Evolutionary conservation across 1,140 invertebrate species (phyloP), one percentile per base, ranked within the genome.

Genomic region (Pentalonia nigronervosa): DNA sequence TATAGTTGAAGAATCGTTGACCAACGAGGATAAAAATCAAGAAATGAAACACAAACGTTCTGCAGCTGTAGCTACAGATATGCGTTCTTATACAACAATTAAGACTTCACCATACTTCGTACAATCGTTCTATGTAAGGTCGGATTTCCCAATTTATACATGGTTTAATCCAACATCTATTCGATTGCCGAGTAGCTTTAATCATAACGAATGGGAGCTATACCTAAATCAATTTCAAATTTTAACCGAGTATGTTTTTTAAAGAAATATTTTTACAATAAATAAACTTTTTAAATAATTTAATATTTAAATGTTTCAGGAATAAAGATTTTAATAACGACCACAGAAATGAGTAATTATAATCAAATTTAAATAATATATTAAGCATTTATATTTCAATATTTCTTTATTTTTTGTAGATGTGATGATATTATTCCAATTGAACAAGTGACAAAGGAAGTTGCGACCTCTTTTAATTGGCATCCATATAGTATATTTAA

Each of bases 101-200:
- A 92, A 92, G 84, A 50, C 47, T 25, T 48, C 45, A 30, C 41
- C 21, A 36, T 36, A 83, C n/a, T n/a, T 92, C 6, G 91, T 92
- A 30, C 91, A 92, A 84, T 92, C 91, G 20, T 92, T 92, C 1
- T 92, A 83, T 36, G 91, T 50, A 4, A 92, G 76, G 34, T 92
- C 50, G 3, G 50, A 53, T 53, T 53, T 20, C 20, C 50, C 50
- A 53, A 92, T 92, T 83, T 20, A 53, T 25, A 83, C 76, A 7
- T 92, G 91, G 76, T 36, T 84, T 30, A 92, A 92, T 53, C 91
- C 91, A 53, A 23, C 67, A 8, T 11, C 17, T 48, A 92, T 92
- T 84, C 4, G 41, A 7, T 30, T 92, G n/a, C 91, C 91, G 0
- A 34, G 34, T 36, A 50, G 2, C 17, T 17, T 50, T 30, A 47